These are phyloP conservation scores for Heterocephalus glaber DNA, from an alignment of 2,113 vertebrate genomes.

Conservation along the genomic window DNA sequence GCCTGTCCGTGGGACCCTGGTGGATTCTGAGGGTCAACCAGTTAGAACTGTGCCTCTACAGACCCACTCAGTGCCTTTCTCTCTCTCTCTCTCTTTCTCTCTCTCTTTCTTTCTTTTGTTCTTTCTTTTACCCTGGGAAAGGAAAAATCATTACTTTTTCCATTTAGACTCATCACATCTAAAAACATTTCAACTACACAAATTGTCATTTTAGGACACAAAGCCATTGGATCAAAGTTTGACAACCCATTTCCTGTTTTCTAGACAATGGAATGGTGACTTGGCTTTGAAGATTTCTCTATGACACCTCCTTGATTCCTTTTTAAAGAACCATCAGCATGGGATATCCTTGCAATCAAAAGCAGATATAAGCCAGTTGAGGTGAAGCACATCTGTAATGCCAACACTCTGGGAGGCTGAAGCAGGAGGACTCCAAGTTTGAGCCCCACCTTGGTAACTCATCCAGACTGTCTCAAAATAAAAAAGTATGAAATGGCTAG, in stretches of 20 bases:
- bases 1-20: neutral
- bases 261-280: accelerated
- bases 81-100: accelerated
- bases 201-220: neutral
- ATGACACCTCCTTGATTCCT: neutral
- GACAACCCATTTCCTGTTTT: accelerated
- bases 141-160: neutral
- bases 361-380: neutral
- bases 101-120: no score
- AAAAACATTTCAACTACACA: neutral
- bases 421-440: neutral
- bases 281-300: accelerated
- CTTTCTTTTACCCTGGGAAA: neutral
- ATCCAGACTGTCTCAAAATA: neutral
- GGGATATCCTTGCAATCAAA: neutral
- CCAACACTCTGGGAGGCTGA: neutral
- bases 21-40: neutral
- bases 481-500: neutral
- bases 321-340: accelerated
- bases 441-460: neutral
- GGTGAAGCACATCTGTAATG: neutral
- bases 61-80: neutral
- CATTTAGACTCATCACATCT: neutral
- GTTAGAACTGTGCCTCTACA: accelerated
- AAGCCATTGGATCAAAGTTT: neutral